A percentile compares a stretch with the other conserved stretches of the same genome.
Conservation (phyloP, 1,140 invertebrate species). For the Tetragnatha versicolor region DNA sequence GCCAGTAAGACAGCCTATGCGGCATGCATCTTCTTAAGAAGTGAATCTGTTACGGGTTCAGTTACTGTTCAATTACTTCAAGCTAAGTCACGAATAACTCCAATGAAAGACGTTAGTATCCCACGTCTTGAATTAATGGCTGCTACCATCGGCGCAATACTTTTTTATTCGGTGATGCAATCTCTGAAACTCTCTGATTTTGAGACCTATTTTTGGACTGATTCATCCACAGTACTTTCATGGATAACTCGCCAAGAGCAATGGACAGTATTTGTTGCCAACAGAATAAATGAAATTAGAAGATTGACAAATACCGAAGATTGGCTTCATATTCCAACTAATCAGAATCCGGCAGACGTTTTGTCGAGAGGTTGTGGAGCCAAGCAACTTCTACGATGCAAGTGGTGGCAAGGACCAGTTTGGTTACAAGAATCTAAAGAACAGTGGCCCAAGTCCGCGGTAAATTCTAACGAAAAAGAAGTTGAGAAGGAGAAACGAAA, state of each 20-base stretch:
- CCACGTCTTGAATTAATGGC: constrained; percentile 22
- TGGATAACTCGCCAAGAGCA: constrained; percentile 12
- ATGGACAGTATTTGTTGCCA: constrained; percentile 22
- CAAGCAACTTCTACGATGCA: not conserved
- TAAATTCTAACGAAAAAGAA: constrained; percentile 7
- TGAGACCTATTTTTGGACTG: constrained; percentile 28
- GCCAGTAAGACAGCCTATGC: constrained; percentile 20
- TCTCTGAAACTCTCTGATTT: not conserved
- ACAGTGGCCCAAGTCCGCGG: not conserved
- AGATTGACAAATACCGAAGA: not conserved
- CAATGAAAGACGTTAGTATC: constrained; percentile 1
- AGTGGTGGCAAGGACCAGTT: constrained; percentile 4
- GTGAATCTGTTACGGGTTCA: not conserved
- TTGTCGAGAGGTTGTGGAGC: not conserved
- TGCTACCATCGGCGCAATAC: not conserved
- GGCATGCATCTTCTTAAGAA: constrained; percentile 16
- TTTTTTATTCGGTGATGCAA: constrained; percentile 1
- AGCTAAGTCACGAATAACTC: constrained; percentile 24
- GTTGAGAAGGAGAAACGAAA: constrained; percentile 5
- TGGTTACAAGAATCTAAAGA: constrained; percentile 1
- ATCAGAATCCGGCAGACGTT: constrained; percentile 26
- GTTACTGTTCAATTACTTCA: constrained; percentile 19
- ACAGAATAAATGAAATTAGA: constrained; percentile 28
- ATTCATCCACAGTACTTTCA: constrained; percentile 14
- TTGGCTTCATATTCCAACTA: constrained; percentile 21